Evolutionary conservation across 2,797 vertebrate species (phyloP), one percentile per base, ranked within the genome.

Genomic region (Anguilla pacifica): DNA sequence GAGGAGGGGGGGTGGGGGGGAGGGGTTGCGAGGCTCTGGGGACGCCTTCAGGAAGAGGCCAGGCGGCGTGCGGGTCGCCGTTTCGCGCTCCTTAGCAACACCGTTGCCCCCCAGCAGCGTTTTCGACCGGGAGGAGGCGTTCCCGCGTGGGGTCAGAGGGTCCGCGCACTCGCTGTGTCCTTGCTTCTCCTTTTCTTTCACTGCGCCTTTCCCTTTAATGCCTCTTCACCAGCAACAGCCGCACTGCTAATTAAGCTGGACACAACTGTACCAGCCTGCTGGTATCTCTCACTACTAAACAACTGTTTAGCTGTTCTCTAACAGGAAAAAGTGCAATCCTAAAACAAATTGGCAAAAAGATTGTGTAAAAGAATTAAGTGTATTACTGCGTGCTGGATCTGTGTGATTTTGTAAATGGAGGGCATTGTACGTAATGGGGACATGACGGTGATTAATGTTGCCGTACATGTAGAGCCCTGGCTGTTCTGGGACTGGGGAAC

Each of bases 41-140:
- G 51, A 86, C 22, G 6, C 46, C 55, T 57, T 64, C 25, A 46
- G 39, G 84, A 59, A 43, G 35, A 57, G 86, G 90, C 88, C 90
- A 87, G 5, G 55, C 61, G 1, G 70, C 13, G 43, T 79, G 53
- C 28, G 82, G 85, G 59, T 81, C 22, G 64, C 85, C 17, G 43
- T 35, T 35, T 88, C 84, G 64, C 28, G 51, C 83, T 84, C 79
- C 86, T 87, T 86, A 89, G 86, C 61, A 43, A 88, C 81, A 67
- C 88, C 88, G 90, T 74, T 74, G 13, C 86, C 90, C 91, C 88
- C 85, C 93, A 86, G 91, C 84, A 31, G 6, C 0, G 6, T 70
- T 86, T 83, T 86, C 85, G 0, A 49, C 49, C 25, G 3, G 5
- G 35, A 15, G 39, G 49, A 11, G 35, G 53, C 22, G 1, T 4